Evolutionary conservation across 30 jellyfish, hydroid and myxozoan genomes (phyloP).

Genomic region (Hydractinia symbiolongicarpus): DNA sequence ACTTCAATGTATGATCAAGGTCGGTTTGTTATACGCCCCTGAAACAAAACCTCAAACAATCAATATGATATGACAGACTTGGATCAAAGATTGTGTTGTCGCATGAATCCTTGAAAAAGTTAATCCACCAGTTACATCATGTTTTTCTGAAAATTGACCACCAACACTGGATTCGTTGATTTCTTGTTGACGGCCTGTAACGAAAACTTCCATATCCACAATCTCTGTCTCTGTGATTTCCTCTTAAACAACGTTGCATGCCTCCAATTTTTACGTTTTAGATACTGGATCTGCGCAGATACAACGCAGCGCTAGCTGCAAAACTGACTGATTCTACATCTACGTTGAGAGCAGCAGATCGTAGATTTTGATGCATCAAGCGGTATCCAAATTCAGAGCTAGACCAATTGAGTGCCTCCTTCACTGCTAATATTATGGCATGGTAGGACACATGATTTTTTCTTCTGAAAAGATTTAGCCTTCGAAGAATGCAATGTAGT

Average conservation of each 20-base stretch:
- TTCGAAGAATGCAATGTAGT: constrained; percentile 4
- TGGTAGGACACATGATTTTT: background rate
- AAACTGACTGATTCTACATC: constrained; percentile 29
- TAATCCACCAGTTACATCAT: constrained; percentile 28
- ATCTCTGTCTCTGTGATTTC: constrained; percentile 5
- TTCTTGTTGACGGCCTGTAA: constrained; percentile 25
- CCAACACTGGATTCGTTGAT: constrained; percentile 40
- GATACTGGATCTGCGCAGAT: constrained; percentile 34
- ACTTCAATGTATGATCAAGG: background rate
- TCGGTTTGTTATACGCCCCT: background rate
- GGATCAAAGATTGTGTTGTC: constrained; percentile 12
- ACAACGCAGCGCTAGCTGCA: constrained; percentile 16
- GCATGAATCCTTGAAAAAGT: constrained; percentile 26
- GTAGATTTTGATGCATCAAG: constrained; percentile 28
- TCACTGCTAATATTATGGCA: background rate
- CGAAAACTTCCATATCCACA: constrained; percentile 8
- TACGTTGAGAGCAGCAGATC: constrained; percentile 24
- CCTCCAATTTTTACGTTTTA: constrained; percentile 36
- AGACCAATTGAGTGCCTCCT: background rate
- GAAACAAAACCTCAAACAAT: constrained; percentile 9
- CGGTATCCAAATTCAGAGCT: constrained; percentile 19
- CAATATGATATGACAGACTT: constrained; percentile 1
- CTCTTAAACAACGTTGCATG: constrained; percentile 33
- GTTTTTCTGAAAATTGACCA: constrained; percentile 35
- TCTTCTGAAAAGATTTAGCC: background rate